Conservation (phyloP, 2,888 invertebrate genomes). For the Euproctis similis region DNA sequence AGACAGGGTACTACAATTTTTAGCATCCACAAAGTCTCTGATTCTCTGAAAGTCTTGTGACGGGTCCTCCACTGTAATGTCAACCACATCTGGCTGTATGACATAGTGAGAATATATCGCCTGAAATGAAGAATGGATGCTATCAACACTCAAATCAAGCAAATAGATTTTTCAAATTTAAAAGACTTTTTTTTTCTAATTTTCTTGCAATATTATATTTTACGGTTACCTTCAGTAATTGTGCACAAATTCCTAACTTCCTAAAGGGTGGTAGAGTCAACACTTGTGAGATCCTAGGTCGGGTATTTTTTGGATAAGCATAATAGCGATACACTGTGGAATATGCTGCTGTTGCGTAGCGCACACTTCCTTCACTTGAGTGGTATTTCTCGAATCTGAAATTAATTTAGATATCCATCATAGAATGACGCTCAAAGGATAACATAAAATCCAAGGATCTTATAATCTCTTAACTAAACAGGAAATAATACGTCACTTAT, state of each 20-base stretch:
- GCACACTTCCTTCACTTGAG: constrained; percentile 71
- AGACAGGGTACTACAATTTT: constrained; percentile 81
- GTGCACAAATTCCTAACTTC: constrained; percentile 87
- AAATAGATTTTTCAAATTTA: too few relatives aligned
- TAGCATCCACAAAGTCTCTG: constrained; percentile 91
- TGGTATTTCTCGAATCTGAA: constrained; percentile 82
- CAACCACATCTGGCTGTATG: constrained; percentile 68
- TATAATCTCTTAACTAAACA: too few relatives aligned
- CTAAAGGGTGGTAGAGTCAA: constrained; percentile 95
- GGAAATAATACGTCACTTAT: too few relatives aligned
- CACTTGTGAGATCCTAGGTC: constrained; percentile 95
- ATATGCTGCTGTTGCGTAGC: constrained; percentile 89
- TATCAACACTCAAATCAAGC: too few relatives aligned
- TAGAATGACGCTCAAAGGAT: too few relatives aligned
- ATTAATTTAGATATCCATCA: too few relatives aligned
- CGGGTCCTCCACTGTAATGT: constrained; percentile 92
- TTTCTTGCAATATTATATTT: background rate
- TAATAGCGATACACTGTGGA: constrained; percentile 96
- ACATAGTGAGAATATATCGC: constrained; percentile 74
- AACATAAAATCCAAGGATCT: too few relatives aligned
- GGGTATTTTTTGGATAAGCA: constrained; percentile 89
- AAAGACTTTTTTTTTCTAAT: too few relatives aligned
- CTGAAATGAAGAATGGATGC: constrained; percentile 41
- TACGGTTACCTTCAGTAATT: constrained; percentile 76
- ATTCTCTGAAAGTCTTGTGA: constrained; percentile 92